Base-by-base conservation (phyloP, 35 echinoderm and acorn worm genomes). In the Apostichopus japonicus region DNA sequence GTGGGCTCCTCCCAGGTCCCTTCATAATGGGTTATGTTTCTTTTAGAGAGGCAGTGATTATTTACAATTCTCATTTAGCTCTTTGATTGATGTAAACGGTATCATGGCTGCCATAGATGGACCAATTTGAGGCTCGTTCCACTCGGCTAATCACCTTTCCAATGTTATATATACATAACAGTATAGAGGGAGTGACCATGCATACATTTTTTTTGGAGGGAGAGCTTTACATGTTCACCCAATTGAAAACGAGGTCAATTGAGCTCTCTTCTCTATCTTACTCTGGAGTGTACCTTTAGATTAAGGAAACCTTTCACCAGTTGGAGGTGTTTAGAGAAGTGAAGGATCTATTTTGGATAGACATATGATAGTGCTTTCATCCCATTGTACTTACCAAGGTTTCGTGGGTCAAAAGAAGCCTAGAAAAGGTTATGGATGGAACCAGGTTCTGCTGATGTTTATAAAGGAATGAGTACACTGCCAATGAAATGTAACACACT, bases 281-380 rank as follows among this genome's bases (percentile, higher is more conserved):
- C 33, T 83, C 54, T 83, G 51, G 11, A 83, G 52, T 83, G 44
- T 83, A 55, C 79, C 54, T 54, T 24, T 10, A 19, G 51, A 83
- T 53, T 83, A 33, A 56, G 79, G 79, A 83, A 83, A 83, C 79
- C 79, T 83, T 83, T 83, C 17, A 83, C 11, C 54, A 55, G 79
- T 24, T 19, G 33, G 79, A 83, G 54, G 55, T 83, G 79, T 83
- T 83, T 83, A 83, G 79, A 83, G 51, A 55, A 15, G 79, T 54
- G 79, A 83, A 83, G 51, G 79, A 33, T 83, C 79, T 83, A 83
- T 83, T 83, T 83, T 83, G 79, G 79, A 83, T 83, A 44, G 33
- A 15, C 79, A 83, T 15, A 83, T 83, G 79, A 83, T 83, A 83
- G 79, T 54, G 33, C 52, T 83, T 83, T 83, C 79, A 54, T 83